Evolutionary conservation across 2,113 vertebrate species (phyloP).

Genomic region (Cynocephalus volans): DNA sequence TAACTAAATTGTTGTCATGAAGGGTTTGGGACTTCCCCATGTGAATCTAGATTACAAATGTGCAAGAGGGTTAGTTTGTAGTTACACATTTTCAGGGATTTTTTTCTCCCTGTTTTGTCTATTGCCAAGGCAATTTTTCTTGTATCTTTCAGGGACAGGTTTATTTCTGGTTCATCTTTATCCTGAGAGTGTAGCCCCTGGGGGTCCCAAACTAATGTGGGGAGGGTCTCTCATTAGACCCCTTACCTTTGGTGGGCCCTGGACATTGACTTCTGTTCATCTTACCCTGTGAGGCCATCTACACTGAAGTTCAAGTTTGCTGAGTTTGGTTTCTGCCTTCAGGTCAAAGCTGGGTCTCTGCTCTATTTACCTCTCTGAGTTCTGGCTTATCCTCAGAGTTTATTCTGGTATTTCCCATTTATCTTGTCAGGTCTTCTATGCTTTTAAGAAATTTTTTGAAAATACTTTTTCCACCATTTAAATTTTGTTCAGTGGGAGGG

Average conservation of each 20-base stretch:
- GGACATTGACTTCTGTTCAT: not conserved
- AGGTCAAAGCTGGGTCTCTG: not conserved
- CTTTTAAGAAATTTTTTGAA: not conserved
- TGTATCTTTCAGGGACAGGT: not conserved
- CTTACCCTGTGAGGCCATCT: not conserved
- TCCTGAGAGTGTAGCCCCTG: not conserved
- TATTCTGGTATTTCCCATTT: not conserved
- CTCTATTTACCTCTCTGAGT: not conserved
- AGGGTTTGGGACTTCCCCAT: not conserved
- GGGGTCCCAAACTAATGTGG: not conserved
- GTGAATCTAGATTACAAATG: not conserved
- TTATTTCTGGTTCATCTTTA: slow-evolving; percentile 1
- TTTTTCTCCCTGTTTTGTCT: not conserved
- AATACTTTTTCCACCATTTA: not conserved
- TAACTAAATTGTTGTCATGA: not conserved
- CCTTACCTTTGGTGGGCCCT: not conserved
- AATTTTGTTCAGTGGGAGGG: not conserved
- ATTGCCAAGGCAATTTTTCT: not conserved
- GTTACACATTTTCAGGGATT: not conserved
- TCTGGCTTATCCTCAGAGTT: not conserved
- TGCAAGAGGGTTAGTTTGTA: not conserved
- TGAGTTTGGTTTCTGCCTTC: not conserved
- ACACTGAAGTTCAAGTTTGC: not conserved
- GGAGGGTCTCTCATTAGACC: not conserved
- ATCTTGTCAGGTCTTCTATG: not conserved